Base-by-base conservation (phyloP, 2,113 vertebrate species). In the Entomyzon cyanotis region DNA sequence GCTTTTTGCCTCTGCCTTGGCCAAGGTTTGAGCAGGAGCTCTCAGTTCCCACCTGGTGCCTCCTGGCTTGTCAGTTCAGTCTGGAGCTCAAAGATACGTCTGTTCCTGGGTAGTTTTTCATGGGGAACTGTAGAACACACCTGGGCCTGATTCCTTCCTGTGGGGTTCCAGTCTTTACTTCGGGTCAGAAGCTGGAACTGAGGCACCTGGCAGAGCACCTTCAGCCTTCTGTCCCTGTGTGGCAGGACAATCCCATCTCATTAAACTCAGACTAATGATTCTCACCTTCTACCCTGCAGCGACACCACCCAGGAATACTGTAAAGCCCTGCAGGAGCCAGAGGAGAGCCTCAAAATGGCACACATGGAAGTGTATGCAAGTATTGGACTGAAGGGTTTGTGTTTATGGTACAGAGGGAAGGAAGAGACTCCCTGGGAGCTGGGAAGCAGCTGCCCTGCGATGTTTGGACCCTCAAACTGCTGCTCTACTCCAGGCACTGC, bases 401-500 rank as follows among this genome's bases (percentile, higher is more conserved):
- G 56, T 35, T 85, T 10, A 4, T 28, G 44, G 60, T 35, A 9
- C 50, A 64, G 50, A 53, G n/a, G 24, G n/a, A 58, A 41, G 52
- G 77, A 53, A 58, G 49, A 33, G 16, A 3, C 30, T 84, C 68
- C 60, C 11, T 4, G 42, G 60, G 53, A 92, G 47, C 76, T 33
- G 50, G 31, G 71, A 33, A 58, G 30, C 56, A 15, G 69, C 87
- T 44, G 49, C 5, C 1, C 9, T 21, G 46, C 0, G 0, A 1
- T 1, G 12, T 15, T 5, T 2, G 17, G 37, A 25, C 24, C 46
- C 42, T 58, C 67, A 8, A 7, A 8, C 30, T 14, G 35, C 62
- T 5, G 4, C 39, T n/a, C 47, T 33, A 35, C 41, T 30, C 7
- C 1, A 1, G 25, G 10, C 23, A 2, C 46, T 0, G 6, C 64